phyloP scores from a whole-genome alignment of 2,797 vertebrate species.

The Brachymystax lenok region DNA sequence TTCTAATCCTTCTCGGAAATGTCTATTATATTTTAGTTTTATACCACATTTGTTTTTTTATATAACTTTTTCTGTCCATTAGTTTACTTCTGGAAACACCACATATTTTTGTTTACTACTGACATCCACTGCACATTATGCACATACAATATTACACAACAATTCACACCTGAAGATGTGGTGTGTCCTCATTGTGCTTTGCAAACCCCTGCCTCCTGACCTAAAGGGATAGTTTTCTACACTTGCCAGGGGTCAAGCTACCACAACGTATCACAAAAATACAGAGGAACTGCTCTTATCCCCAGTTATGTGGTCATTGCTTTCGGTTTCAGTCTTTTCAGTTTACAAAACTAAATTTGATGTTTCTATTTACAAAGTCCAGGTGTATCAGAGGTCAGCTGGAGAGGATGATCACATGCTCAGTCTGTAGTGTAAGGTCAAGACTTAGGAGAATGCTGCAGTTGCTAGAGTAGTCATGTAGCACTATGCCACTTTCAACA shows the following conservation, averaged over 20 bases:
- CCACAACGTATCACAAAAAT: not conserved
- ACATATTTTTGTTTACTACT: not conserved
- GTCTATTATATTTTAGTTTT: not conserved
- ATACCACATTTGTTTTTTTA: not conserved
- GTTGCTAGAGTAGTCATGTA: not conserved
- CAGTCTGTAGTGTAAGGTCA: too few species aligned
- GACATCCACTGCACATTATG: not conserved
- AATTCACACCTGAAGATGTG: not conserved
- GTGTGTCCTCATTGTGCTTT: not conserved
- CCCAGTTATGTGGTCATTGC: too few species aligned
- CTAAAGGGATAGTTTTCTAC: not conserved
- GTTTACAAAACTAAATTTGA: too few species aligned
- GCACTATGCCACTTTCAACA: not conserved
- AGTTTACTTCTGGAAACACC: not conserved
- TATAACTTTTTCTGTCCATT: not conserved
- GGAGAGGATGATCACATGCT: not conserved
- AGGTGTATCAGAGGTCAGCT: not conserved
- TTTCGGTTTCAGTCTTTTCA: too few species aligned
- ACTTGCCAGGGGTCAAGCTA: not conserved
- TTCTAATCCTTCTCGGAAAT: not conserved
- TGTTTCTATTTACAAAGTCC: not conserved
- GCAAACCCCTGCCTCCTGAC: not conserved
- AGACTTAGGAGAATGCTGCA: not conserved
- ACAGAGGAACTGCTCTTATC: not conserved
- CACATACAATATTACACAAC: not conserved